Conservation (phyloP, 2,113 vertebrate species). For the Acanthisitta chloris region DNA sequence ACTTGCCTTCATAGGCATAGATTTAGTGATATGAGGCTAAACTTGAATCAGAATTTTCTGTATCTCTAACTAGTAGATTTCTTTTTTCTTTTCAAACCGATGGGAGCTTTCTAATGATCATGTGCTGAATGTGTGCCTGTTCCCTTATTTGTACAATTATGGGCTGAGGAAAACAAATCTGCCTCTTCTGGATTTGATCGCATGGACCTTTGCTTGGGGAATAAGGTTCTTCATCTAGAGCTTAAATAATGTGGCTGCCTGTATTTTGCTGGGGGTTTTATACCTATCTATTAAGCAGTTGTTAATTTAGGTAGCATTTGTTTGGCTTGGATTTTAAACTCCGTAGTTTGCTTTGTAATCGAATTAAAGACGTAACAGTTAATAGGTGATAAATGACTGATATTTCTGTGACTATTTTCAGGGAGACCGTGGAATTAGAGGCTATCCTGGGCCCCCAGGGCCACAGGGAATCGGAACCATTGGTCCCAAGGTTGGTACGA, state of each 20-base stretch:
- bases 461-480: conserved; percentile 68
- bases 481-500: conserved; percentile 78
- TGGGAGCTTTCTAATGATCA: background rate
- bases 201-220: background rate
- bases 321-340: background rate
- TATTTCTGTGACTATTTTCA: conserved; percentile 28
- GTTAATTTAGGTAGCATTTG: background rate
- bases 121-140: background rate
- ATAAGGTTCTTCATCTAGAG: background rate
- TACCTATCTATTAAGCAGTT: background rate
- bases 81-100: background rate
- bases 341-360: background rate
- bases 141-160: background rate
- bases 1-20: background rate
- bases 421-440: conserved; percentile 79
- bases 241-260: background rate
- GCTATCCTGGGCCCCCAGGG: conserved; percentile 71
- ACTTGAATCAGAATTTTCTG: background rate
- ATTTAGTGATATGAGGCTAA: background rate
- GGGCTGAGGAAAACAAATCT: background rate
- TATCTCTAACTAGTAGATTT: background rate
- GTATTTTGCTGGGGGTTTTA: background rate
- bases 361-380: background rate
- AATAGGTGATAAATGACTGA: background rate
- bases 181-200: background rate